These are phyloP conservation scores for Sparus aurata DNA, from an alignment of 2,797 vertebrate genomes.

Conservation along the genomic window DNA sequence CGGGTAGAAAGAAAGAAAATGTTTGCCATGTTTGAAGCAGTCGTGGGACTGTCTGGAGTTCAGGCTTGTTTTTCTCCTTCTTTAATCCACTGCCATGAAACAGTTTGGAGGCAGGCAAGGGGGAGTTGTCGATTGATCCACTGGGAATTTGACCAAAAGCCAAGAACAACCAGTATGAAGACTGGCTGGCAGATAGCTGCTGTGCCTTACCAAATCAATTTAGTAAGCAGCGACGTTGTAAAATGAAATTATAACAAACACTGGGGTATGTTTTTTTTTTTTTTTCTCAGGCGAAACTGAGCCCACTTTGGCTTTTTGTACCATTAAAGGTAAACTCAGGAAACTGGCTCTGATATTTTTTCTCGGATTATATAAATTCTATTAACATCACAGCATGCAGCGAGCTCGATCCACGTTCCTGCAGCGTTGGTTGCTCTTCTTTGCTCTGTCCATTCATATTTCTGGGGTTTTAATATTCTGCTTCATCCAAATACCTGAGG, in stretches of 20 bases:
- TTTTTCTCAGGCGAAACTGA: conserved; percentile 1
- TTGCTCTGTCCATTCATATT: conserved; percentile 3
- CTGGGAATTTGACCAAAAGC: conserved; percentile 58
- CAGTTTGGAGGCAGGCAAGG: conserved; percentile 32
- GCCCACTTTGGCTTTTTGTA: conserved; percentile 10
- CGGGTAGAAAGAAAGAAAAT: conserved; percentile 16
- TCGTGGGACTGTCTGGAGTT: conserved; percentile 66
- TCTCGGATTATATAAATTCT: not conserved
- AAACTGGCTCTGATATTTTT: not conserved
- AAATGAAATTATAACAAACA: conserved; percentile 28
- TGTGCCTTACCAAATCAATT: conserved; percentile 48
- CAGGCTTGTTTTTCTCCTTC: conserved; percentile 63
- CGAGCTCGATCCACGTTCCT: not conserved
- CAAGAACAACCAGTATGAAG: conserved; percentile 46
- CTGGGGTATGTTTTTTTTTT: conserved; percentile 12
- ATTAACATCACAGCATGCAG: conserved; percentile 19
- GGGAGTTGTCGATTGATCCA: conserved; percentile 56
- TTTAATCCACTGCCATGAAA: conserved; percentile 69
- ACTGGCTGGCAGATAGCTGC: conserved; percentile 36
- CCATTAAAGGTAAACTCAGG: conserved; percentile 19
- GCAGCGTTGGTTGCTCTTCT: no score
- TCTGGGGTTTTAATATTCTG: not conserved
- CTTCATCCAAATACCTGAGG: not conserved
- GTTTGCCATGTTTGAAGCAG: conserved; percentile 56
- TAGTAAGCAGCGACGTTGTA: conserved; percentile 29